Base-by-base conservation (phyloP, 2,888 invertebrate species). In the Chironomus riparius region DNA sequence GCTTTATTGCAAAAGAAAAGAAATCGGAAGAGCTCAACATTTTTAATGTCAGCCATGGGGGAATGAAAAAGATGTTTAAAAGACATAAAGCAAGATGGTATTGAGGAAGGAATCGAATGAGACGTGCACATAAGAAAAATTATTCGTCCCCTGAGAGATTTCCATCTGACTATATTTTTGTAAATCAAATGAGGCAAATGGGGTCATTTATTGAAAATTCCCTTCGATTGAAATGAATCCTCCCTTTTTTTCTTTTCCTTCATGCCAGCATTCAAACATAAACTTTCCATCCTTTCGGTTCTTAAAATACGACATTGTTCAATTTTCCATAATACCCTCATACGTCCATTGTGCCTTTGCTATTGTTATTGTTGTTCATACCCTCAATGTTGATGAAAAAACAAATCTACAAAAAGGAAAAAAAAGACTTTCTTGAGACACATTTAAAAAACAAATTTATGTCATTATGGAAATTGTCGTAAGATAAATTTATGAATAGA, bases 141-240 rank as follows among this genome's bases (percentile, higher is more conserved):
- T 70, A 70, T 70, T 70, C 70, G 70, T 24, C 70, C 70, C 70
- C 15, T 70, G 70, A 50, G 70, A 24, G 24, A 48, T 50, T 56
- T 56, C 56, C 15, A 56, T 56, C 56, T 56, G n/a, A 56, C 56
- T 70, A 50, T n/a, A n/a, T 56, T 70, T 70, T 70, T 70, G 70
- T 70, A 70, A 70, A 70, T 68, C 68, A 68, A 68, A 68, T 68
- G 68, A 56, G 56, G 56, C 56, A 56, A 56, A 56, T 56, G 24
- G 24, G 70, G 70, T 70, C 70, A 70, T 70, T 70, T 70, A 70
- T 70, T 70, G 70, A 70, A 70, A 70, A 24, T 56, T 70, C 70
- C 70, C 50, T 56, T 47, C 50, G 70, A 24, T 56, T 56, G 7
- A 18, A 56, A 56, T 18, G 15, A 18, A 18, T 18, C n/a, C 56